These are phyloP conservation scores for Sarcophaga subvicina DNA, from an alignment of 2,888 invertebrate species.

Conservation along the genomic window DNA sequence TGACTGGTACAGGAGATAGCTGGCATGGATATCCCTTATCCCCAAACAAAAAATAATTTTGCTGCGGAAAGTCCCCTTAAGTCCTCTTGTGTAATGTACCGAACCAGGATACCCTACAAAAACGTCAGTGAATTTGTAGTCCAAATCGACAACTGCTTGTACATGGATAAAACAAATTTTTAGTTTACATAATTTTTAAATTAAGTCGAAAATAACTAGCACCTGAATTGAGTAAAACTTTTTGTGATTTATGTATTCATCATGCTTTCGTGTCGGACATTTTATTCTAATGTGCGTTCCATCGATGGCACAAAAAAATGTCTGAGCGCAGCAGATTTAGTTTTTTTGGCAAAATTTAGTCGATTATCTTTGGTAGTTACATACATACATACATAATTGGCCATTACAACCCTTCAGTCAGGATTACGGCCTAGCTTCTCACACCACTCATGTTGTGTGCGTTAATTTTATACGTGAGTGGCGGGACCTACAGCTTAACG, in stretches of 20 bases:
- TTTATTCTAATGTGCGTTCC: conserved; percentile 32
- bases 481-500: too few species aligned
- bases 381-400: too few species aligned
- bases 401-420: too few species aligned
- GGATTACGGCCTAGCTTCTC: too few species aligned
- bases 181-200: too few species aligned
- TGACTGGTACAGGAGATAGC: conserved; percentile 37
- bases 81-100: conserved; percentile 31
- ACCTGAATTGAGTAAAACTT: conserved; percentile 40
- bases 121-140: conserved; percentile 27
- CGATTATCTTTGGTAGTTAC: not conserved
- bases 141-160: conserved; percentile 17
- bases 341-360: not conserved
- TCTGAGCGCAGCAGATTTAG: not conserved
- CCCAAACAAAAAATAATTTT: conserved; percentile 21
- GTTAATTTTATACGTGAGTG: too few species aligned
- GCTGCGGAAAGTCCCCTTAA: conserved; percentile 23
- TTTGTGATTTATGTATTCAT: conserved; percentile 24
- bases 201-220: not conserved
- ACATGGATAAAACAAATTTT: too few species aligned
- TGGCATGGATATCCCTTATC: conserved; percentile 52
- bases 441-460: too few species aligned
- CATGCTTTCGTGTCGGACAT: conserved; percentile 16
- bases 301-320: conserved; percentile 8
- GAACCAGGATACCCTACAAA: conserved; percentile 35